Evolutionary conservation across 2,797 vertebrate genomes (phyloP).

Genomic region (Acestrorhynchus altus): DNA sequence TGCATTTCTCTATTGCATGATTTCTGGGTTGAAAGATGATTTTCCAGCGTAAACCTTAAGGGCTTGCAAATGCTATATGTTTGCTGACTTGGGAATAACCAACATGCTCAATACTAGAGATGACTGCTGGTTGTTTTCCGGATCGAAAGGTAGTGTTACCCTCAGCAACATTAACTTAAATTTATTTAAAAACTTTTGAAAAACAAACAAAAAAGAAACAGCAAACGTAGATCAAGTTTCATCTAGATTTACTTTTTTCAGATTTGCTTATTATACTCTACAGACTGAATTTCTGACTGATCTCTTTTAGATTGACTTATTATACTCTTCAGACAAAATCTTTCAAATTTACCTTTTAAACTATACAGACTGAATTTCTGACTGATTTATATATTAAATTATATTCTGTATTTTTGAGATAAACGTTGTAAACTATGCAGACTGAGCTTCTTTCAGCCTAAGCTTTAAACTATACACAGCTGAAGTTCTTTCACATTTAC

Average conservation of each 20-base stretch:
- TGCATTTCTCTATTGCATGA: conserved; percentile 6
- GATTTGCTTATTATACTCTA: no score
- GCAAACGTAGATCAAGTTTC: not conserved
- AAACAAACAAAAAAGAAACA: not conserved
- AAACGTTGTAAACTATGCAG: not conserved
- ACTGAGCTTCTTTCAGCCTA: not conserved
- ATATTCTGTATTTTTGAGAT: not conserved
- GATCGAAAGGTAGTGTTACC: not conserved
- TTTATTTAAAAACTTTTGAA: no score
- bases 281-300: no score
- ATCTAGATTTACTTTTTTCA: not conserved
- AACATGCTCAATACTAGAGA: conserved; percentile 2
- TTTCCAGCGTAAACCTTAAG: not conserved
- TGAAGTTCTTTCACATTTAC: no score
- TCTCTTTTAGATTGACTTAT: not conserved
- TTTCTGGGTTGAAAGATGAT: not conserved
- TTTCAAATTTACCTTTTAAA: not conserved
- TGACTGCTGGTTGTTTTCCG: conserved; percentile 11
- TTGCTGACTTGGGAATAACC: conserved; percentile 12
- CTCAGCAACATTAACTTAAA: not conserved
- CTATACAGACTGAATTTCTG: not conserved
- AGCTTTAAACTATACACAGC: no score
- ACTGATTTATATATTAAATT: not conserved
- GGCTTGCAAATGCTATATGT: not conserved
- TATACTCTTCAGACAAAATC: not conserved